These are phyloP conservation scores for Heliconius aoede DNA, from an alignment of 2,888 invertebrate genomes.

Conservation along the genomic window DNA sequence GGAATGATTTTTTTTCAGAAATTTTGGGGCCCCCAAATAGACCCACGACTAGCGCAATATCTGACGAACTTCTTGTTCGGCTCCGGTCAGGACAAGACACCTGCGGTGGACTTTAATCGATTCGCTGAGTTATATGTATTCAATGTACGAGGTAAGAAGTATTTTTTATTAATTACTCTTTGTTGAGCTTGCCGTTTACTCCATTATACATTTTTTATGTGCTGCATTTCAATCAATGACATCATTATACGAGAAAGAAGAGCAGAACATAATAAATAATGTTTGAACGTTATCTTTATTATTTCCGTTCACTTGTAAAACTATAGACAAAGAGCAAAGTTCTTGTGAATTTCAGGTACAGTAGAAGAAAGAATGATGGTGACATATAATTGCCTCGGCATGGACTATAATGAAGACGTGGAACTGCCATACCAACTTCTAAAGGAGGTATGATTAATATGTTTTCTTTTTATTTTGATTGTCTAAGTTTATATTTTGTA, in stretches of 20 bases:
- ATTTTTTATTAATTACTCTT: background rate
- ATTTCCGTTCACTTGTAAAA: background rate
- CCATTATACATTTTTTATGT: too few species aligned
- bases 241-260: too few species aligned
- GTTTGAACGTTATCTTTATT: background rate
- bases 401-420: slow-evolving; percentile 75
- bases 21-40: slow-evolving; percentile 88
- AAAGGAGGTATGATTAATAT: slow-evolving; percentile 79
- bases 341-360: slow-evolving; percentile 65
- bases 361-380: slow-evolving; percentile 85
- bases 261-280: too few species aligned
- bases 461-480: background rate
- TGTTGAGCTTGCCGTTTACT: too few species aligned
- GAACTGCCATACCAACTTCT: slow-evolving; percentile 85
- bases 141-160: slow-evolving; percentile 84
- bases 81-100: slow-evolving; percentile 75
- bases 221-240: too few species aligned
- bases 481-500: background rate
- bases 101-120: slow-evolving; percentile 84
- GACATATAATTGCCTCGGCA: slow-evolving; percentile 83
- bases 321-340: background rate
- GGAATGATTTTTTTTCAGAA: slow-evolving; percentile 73
- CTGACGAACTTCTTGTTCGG: slow-evolving; percentile 87
- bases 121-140: slow-evolving; percentile 88
- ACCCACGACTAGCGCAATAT: slow-evolving; percentile 86